Evolutionary conservation across 2,797 vertebrate species (phyloP), one percentile per base, ranked within the genome.

Genomic region (Denticeps clupeoides): DNA sequence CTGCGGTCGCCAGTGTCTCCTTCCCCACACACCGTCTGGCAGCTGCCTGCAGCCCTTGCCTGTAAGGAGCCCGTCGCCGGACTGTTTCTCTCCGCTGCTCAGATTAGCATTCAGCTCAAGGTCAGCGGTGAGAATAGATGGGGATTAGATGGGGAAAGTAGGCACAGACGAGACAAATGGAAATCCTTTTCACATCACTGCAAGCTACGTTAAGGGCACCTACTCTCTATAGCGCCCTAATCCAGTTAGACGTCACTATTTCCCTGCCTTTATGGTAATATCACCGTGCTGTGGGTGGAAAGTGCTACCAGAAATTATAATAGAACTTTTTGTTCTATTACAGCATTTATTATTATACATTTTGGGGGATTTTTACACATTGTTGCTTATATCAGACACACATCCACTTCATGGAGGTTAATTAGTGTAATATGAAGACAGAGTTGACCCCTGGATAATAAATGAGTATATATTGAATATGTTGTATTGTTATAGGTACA

Each of bases 141-240:
- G 57, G 73, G 78, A 78, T 80, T 81, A 80, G 59, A 53, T 5
- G 32, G 45, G 60, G 45, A 55, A 64, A 54, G 63, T 53, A 58
- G 54, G 47, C 47, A 57, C 32, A 25, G 60, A 65, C 56, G 62
- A 63, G 64, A 70, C 67, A 38, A 69, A 70, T 65, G 62, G 59
- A 73, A 75, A 74, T 71, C 53, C 61, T 42, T 60, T 61, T 64
- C 62, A 68, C 69, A 66, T 67, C 64, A 60, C 58, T 61, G 58
- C 55, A 58, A 70, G 61, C 59, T 60, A 59, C 61, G 67, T 60
- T 55, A 45, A 53, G 53, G 62, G 61, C 67, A 61, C 25, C 69
- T 65, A 63, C 69, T 72, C 53, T 51, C 59, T 62, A 41, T 43
- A 48, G 29, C 37, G 61, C 51, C 43, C 55, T 77, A 75, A 76